These are phyloP conservation scores for Nebria ingens DNA, from an alignment of 1,140 invertebrate species.

Conservation along the genomic window DNA sequence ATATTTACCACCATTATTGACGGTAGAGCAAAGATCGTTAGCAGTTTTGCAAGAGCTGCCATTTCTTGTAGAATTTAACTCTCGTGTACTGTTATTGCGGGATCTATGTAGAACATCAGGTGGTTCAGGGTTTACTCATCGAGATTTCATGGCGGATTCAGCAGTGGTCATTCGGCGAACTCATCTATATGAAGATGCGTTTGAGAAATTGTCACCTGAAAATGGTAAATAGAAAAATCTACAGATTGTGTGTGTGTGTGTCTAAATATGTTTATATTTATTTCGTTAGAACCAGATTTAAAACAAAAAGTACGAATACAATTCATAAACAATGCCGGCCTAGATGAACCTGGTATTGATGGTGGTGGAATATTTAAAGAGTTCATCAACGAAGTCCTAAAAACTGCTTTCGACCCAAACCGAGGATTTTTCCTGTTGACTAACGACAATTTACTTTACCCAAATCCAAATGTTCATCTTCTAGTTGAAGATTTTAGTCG, in stretches of 20 bases:
- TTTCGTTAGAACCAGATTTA: conserved; percentile 66
- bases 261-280: neutral
- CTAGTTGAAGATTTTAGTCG: conserved; percentile 74
- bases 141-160: conserved; percentile 23
- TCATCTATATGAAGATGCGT: conserved; percentile 95
- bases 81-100: conserved; percentile 78
- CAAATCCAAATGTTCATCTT: conserved; percentile 82
- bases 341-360: conserved; percentile 93
- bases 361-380: conserved; percentile 91
- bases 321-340: conserved; percentile 77
- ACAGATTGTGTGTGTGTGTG: neutral
- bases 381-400: conserved; percentile 81
- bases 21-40: conserved; percentile 76
- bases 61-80: conserved; percentile 84
- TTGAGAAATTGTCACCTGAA: conserved; percentile 81
- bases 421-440: conserved; percentile 88
- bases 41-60: conserved; percentile 86
- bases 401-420: conserved; percentile 95
- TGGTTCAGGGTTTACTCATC: conserved; percentile 23
- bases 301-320: conserved; percentile 79
- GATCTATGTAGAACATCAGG: conserved; percentile 41
- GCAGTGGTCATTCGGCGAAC: conserved; percentile 69
- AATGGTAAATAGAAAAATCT: conserved; percentile 62
- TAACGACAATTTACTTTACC: conserved; percentile 87
- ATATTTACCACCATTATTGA: conserved; percentile 73